Evolutionary conservation across 2,888 invertebrate genomes (phyloP).

Genomic region (Dicranocentrus wangi): DNA sequence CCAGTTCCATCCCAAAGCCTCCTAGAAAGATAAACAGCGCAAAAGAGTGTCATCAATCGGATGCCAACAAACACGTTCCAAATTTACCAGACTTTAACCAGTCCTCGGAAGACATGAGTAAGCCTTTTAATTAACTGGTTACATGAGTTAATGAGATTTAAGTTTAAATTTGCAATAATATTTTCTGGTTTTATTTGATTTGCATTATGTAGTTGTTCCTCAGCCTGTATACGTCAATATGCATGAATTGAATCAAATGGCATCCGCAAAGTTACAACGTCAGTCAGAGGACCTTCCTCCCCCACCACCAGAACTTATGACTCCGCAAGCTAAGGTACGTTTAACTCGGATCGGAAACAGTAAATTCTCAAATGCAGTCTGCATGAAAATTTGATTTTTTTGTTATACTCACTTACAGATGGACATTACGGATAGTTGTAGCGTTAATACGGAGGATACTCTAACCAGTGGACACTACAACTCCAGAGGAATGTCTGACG

Average conservation of each 20-base stretch:
- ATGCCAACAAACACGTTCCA: constrained; percentile 66
- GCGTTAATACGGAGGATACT: not conserved
- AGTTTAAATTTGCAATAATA: too few species aligned
- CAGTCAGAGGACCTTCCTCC: constrained; percentile 76
- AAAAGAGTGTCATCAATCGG: constrained; percentile 52
- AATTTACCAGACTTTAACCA: constrained; percentile 74
- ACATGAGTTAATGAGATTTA: too few species aligned
- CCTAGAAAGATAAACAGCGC: constrained; percentile 60
- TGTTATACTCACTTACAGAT: not conserved
- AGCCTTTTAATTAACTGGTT: constrained; percentile 36
- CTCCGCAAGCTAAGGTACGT: constrained; percentile 72
- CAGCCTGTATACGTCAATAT: constrained; percentile 93
- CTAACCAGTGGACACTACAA: constrained; percentile 1
- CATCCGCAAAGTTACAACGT: constrained; percentile 79
- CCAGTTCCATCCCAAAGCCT: constrained; percentile 59
- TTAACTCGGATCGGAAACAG: too few species aligned
- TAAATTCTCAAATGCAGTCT: not conserved
- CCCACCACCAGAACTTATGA: constrained; percentile 76
- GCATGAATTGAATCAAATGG: constrained; percentile 89
- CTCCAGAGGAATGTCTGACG: constrained; percentile 30
- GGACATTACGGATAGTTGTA: not conserved
- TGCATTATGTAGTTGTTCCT: constrained; percentile 74
- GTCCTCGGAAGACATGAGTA: constrained; percentile 74
- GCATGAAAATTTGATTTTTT: not conserved
- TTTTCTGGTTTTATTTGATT: too few species aligned